Base-by-base conservation (phyloP, 2,888 invertebrate genomes). In the Leucoma salicis region DNA sequence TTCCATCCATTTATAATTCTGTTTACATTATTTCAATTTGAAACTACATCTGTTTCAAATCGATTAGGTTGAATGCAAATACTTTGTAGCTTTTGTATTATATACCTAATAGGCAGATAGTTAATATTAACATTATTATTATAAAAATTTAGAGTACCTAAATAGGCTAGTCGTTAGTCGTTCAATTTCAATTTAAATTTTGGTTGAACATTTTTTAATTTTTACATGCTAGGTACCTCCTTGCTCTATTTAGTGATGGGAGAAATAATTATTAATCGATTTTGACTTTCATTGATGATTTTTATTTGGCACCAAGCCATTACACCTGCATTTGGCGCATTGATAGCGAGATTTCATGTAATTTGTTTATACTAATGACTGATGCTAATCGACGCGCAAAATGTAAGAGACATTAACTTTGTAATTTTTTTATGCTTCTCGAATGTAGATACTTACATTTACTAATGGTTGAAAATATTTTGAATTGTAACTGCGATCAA, bases 401-500 rank as follows among this genome's bases (percentile, higher is more conserved):
- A 18, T 18, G 7, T 5, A 18, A 18, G 18, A 5, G 18, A 7
- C 3, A 18, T 18, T n/a, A 18, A 5, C 3, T 18, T 18, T 18
- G 18, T 18, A 7, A 7, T 7, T 5, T 5, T 5, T 18, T 18
- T 18, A 18, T 7, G 7, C 7, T n/a, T 5, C 7, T 13, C 3
- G 13, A 15, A 7, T 7, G 2, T 24, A 5, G 3, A 27, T 11
- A 24, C 10, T 34, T 34, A 13, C 10, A 1, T 28, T 11, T n/a
- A 11, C 35, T 7, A 18, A 18, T 7, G 18, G 7, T 18, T 5
- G 18, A n/a, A 13, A 7, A 13, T 29, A 29, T 58, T 66, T 66
- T 54, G 39, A 57, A 70, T 57, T 42, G 51, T 55, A 63, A 61
- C 66, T 55, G 64, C 61, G 51, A 51, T 57, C 63, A 66, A 73